These are phyloP conservation scores for Dusona sp. DNA, from an alignment of 2,888 invertebrate genomes.

Conservation along the genomic window DNA sequence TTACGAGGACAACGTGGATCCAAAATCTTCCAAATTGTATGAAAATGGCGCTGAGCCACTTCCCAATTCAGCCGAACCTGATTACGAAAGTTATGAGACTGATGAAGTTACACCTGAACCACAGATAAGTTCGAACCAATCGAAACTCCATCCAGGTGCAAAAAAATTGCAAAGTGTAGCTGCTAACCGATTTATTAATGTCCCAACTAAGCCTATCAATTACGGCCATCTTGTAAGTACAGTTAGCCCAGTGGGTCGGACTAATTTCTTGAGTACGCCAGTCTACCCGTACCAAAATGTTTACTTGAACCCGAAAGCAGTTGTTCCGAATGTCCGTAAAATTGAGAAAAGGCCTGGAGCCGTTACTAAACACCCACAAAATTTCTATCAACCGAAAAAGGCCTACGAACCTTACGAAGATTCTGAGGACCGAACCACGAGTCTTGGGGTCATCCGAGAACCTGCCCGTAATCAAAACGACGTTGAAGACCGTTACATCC, in stretches of 20 bases:
- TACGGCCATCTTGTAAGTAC: background rate
- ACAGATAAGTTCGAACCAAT: background rate
- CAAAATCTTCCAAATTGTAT: background rate
- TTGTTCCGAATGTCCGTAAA: background rate
- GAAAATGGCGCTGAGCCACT: background rate
- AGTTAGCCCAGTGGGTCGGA: background rate
- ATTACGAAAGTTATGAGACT: slow-evolving; percentile 20
- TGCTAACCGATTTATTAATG: slow-evolving; percentile 3
- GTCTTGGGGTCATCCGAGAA: background rate
- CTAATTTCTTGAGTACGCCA: background rate
- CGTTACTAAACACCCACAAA: background rate
- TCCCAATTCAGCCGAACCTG: background rate
- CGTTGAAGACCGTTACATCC: background rate
- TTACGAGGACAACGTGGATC: slow-evolving; percentile 11
- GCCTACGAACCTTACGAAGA: slow-evolving; percentile 22
- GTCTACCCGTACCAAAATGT: background rate
- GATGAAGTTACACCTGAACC: slow-evolving; percentile 3
- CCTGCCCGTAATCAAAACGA: slow-evolving; percentile 10
- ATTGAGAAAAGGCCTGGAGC: background rate
- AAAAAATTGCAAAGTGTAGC: background rate
- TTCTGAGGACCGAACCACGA: background rate
- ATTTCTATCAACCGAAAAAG: background rate
- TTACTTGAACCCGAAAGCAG: background rate
- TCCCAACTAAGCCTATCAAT: slow-evolving; percentile 6
- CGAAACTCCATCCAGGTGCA: background rate